Base-by-base conservation (phyloP, 2,797 vertebrate species). In the Protonibea diacanthus region DNA sequence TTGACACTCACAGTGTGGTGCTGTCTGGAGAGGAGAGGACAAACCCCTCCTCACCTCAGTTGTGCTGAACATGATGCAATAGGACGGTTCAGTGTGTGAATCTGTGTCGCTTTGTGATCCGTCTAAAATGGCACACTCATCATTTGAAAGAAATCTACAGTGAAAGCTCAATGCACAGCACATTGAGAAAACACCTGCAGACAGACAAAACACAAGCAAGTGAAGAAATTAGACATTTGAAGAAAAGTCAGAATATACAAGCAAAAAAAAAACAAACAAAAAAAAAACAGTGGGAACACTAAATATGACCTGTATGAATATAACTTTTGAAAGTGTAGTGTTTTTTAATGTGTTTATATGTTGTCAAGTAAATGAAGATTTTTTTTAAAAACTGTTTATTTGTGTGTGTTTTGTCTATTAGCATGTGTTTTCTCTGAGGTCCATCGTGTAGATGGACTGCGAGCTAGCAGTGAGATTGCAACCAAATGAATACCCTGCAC, bases 1-100 rank as follows among this genome's bases (percentile, higher is more conserved):
- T 86, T 94, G 93, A 94, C 92, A 94, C 55, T 86, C 87, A 51
- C 93, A 93, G 92, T 86, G 57, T 83, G 91, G 78, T 66, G 78
- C 83, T 77, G 91, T 94, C 92, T 94, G 85, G 83, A 91, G 84
- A 67, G 51, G 38, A 80, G 74, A 69, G 63, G 67, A 62, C 68
- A 59, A 74, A 53, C 45, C 57, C 78, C 73, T 57, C 63, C 60
- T 59, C 63, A 68, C 63, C 76, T 68, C 67, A 47, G 65, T 13
- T 61, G 56, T 51, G 53, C 38, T 45, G 52, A 53, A 72, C 73
- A 77, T 58, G 86, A 86, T 78, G 74, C 72, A 60, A 21, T 15
- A n/a, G 65, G 56, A 56, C 1, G 7, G 2, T 38, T 61, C 21
- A 23, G 27, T 68, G 44, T 45, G 6, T 61, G 23, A 42, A 6